Evolutionary conservation across 2,888 invertebrate species (phyloP).

Genomic region (Caprella mutica): DNA sequence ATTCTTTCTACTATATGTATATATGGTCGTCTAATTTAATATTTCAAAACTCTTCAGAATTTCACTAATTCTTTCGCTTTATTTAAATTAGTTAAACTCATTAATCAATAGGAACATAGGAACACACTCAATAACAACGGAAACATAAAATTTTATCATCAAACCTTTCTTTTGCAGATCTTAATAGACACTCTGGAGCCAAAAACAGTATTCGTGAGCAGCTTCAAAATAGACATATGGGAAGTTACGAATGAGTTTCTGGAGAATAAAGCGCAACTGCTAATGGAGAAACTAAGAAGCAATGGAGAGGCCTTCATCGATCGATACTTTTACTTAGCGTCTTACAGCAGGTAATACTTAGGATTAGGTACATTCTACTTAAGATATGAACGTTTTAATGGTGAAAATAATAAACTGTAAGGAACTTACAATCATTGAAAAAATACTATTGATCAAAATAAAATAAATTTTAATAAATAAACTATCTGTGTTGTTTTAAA

Average conservation of each 20-base stretch:
- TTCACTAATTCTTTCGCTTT: background rate
- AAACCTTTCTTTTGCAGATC: conserved; percentile 21
- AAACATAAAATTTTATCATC: background rate
- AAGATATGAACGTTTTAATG: too few relatives aligned
- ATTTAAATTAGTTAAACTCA: too few relatives aligned
- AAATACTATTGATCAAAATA: too few relatives aligned
- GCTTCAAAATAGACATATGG: conserved; percentile 35
- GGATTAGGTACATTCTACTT: too few relatives aligned
- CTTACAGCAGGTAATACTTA: conserved; percentile 35
- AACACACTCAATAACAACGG: background rate
- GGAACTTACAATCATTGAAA: too few relatives aligned
- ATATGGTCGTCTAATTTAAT: too few relatives aligned
- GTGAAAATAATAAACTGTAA: too few relatives aligned
- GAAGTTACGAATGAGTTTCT: conserved; percentile 35
- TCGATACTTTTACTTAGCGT: conserved; percentile 35
- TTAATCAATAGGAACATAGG: too few relatives aligned
- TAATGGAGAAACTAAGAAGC: conserved; percentile 33
- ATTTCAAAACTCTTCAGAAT: background rate
- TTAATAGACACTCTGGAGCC: conserved; percentile 34
- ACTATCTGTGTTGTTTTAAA: too few relatives aligned
- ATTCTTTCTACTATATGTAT: too few relatives aligned
- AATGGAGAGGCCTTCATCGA: conserved; percentile 36
- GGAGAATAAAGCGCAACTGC: conserved; percentile 22
- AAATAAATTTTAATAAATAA: too few relatives aligned
- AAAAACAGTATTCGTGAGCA: conserved; percentile 35